These are phyloP conservation scores for Tenthredo notha DNA, from an alignment of 2,888 invertebrate genomes.

Conservation along the genomic window DNA sequence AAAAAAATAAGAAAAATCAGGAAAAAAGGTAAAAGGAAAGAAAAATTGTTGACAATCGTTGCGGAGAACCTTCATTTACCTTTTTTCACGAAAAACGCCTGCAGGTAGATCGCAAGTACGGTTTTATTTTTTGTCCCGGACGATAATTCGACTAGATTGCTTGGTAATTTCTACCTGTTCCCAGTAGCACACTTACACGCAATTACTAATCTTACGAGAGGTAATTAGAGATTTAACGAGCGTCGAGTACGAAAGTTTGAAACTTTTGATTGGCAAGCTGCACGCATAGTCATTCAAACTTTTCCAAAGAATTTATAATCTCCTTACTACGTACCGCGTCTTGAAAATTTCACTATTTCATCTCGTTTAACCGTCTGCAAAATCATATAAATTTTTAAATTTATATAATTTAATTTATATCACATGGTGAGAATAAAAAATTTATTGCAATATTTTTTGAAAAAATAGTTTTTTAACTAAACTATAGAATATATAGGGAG, in stretches of 20 bases:
- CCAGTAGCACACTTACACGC: slow-evolving; percentile 59
- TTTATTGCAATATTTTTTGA: too few species aligned
- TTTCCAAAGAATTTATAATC: not conserved
- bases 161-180: slow-evolving; percentile 60
- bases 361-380: not conserved
- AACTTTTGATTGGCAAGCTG: slow-evolving; percentile 17
- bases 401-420: too few species aligned
- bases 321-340: not conserved
- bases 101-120: not conserved
- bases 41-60: not conserved
- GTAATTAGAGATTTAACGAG: slow-evolving; percentile 67
- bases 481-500: too few species aligned
- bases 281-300: not conserved
- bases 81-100: not conserved
- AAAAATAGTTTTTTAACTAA: too few species aligned
- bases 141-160: slow-evolving; percentile 58
- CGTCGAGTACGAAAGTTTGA: not conserved
- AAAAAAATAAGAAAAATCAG: not conserved
- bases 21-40: not conserved
- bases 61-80: not conserved
- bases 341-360: not conserved
- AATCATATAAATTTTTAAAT: too few species aligned
- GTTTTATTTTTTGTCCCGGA: slow-evolving; percentile 39
- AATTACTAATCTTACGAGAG: slow-evolving; percentile 66
- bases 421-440: too few species aligned